Evolutionary conservation across 2,888 invertebrate species (phyloP).

Genomic region (Tuta absoluta): DNA sequence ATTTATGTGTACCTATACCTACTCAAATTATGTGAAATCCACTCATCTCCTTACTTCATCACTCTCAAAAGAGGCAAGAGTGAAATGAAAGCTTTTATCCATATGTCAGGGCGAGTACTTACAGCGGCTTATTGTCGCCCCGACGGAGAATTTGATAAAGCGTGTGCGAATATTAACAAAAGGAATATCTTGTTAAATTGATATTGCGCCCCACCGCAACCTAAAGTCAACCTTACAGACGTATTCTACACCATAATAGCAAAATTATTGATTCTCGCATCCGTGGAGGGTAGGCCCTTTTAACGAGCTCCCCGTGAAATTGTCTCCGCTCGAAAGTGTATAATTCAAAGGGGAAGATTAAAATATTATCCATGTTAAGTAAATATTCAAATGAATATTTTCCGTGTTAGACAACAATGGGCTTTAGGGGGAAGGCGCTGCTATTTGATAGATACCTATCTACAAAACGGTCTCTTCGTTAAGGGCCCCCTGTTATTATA

Average conservation of each 20-base stretch:
- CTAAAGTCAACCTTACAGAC: slow-evolving; percentile 54
- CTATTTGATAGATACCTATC: slow-evolving; percentile 81
- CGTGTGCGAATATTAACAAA: slow-evolving; percentile 82
- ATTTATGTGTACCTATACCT: background rate
- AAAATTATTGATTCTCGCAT: slow-evolving; percentile 55
- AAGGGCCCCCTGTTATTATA: slow-evolving; percentile 77
- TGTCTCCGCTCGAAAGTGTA: slow-evolving; percentile 81
- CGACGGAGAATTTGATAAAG: slow-evolving; percentile 82
- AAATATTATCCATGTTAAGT: slow-evolving; percentile 83
- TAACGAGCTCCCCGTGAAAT: slow-evolving; percentile 69
- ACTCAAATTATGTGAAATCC: slow-evolving; percentile 28
- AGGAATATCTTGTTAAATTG: slow-evolving; percentile 82
- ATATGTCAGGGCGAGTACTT: slow-evolving; percentile 81
- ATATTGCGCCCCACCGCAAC: slow-evolving; percentile 61
- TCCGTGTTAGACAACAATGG: slow-evolving; percentile 81
- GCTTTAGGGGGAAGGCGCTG: slow-evolving; percentile 68
- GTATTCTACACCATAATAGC: slow-evolving; percentile 37
- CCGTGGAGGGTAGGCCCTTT: slow-evolving; percentile 60
- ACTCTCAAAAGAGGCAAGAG: slow-evolving; percentile 77
- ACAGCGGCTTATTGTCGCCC: slow-evolving; percentile 82
- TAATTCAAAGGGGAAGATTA: slow-evolving; percentile 82
- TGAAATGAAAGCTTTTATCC: slow-evolving; percentile 82
- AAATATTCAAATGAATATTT: slow-evolving; percentile 83
- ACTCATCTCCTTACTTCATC: slow-evolving; percentile 51
- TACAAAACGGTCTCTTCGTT: slow-evolving; percentile 77